Conservation (phyloP, 2,888 invertebrate species). For the Pheosia gnoma region DNA sequence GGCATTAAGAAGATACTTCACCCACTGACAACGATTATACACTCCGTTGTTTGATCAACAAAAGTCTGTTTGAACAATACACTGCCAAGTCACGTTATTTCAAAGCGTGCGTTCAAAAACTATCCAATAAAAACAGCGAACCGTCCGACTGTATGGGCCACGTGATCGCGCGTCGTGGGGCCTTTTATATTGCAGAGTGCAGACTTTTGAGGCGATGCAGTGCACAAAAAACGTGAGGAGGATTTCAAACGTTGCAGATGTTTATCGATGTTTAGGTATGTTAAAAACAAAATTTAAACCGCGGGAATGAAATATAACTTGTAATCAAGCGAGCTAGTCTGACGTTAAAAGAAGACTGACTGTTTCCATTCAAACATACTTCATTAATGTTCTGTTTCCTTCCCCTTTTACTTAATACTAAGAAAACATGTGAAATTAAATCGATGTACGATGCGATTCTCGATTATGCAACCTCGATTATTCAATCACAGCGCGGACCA, state of each 20-base stretch:
- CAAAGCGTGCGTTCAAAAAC: slow-evolving; percentile 47
- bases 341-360: too few relatives aligned
- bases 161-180: slow-evolving; percentile 38
- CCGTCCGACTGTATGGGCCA: slow-evolving; percentile 41
- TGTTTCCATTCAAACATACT: too few relatives aligned
- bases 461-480: background rate
- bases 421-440: background rate
- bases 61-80: slow-evolving; percentile 26
- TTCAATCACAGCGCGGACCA: background rate
- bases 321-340: too few relatives aligned
- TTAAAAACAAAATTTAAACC: background rate
- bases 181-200: slow-evolving; percentile 18
- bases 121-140: slow-evolving; percentile 50
- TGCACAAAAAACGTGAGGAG: slow-evolving; percentile 14
- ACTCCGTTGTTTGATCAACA: slow-evolving; percentile 3
- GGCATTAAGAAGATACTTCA: background rate
- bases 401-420: background rate
- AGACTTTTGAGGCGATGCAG: slow-evolving; percentile 8
- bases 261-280: background rate
- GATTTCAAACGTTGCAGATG: background rate
- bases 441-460: background rate
- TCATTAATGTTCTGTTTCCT: background rate
- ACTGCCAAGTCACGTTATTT: slow-evolving; percentile 51
- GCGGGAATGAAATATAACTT: too few relatives aligned
- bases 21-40: too few relatives aligned